Evolutionary conservation across 2,888 invertebrate species (phyloP).

Genomic region (Lepidonotus clava): DNA sequence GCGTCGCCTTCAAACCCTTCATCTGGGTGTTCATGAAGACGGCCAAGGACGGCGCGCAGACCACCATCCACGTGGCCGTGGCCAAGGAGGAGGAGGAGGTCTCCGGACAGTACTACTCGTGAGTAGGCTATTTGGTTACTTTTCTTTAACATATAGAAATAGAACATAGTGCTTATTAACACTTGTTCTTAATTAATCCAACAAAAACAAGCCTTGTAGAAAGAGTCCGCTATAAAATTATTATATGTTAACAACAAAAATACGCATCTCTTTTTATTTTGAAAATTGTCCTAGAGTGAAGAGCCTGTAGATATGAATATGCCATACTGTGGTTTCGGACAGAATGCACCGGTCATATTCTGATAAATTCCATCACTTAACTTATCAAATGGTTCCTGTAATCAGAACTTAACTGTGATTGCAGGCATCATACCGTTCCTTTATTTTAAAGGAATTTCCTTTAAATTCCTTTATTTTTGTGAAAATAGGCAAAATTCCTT

Average conservation of each 20-base stretch:
- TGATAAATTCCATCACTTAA: no score
- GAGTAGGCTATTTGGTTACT: slow-evolving; percentile 64
- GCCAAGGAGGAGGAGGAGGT: slow-evolving; percentile 84
- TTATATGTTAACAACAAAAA: neutral
- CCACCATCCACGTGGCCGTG: slow-evolving; percentile 86
- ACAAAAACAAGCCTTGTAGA: neutral
- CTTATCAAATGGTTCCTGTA: no score
- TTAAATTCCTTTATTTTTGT: no score
- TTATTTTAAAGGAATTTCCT: no score
- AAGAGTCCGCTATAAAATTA: neutral
- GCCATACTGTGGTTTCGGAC: no score
- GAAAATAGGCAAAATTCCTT: no score
- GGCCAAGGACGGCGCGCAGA: slow-evolving; percentile 87
- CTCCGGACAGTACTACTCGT: slow-evolving; percentile 89
- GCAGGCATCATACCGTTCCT: no score
- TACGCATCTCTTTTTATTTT: neutral
- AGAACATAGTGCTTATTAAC: neutral
- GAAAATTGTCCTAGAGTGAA: neutral
- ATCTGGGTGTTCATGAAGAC: slow-evolving; percentile 87
- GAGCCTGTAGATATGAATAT: neutral
- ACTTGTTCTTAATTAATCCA: neutral
- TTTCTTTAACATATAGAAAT: neutral
- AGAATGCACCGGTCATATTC: no score
- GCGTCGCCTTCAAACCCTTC: slow-evolving; percentile 86
- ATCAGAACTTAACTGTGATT: no score